Evolutionary conservation across 2,797 vertebrate species (phyloP).

Genomic region (Myotis vivesi): DNA sequence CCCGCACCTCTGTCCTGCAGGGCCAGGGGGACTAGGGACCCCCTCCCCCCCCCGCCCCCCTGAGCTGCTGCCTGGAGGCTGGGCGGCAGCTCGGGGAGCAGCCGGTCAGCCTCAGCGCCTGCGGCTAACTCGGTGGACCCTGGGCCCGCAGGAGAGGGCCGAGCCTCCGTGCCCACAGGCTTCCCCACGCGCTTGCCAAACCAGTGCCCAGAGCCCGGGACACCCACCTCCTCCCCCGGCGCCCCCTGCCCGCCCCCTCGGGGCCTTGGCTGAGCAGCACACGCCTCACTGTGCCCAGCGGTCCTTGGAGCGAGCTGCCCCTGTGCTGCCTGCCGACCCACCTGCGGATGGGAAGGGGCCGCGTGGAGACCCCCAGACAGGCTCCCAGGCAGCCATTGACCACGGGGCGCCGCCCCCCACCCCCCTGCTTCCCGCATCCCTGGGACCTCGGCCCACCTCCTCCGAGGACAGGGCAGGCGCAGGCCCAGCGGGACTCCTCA

Average conservation of each 20-base stretch:
- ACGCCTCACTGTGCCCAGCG: neutral
- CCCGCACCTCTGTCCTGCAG: neutral
- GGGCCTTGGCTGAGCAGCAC: neutral
- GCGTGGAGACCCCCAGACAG: too few relatives aligned
- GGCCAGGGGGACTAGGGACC: too few relatives aligned
- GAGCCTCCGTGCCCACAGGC: neutral
- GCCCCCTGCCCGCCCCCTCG: neutral
- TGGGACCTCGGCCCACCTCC: neutral
- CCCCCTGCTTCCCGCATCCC: neutral
- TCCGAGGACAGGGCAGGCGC: neutral
- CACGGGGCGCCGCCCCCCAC: accelerated
- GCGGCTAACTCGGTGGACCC: neutral
- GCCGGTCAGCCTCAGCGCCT: neutral
- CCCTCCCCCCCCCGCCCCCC: too few relatives aligned
- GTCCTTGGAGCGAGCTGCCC: neutral
- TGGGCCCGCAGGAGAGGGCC: neutral
- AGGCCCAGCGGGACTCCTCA: slow-evolving; percentile 81
- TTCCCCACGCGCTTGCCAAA: neutral
- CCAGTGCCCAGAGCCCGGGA: neutral
- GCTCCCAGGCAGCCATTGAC: neutral
- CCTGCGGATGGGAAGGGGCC: neutral
- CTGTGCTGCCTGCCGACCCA: neutral
- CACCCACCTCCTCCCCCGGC: neutral
- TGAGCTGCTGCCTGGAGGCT: neutral
- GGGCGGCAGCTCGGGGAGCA: neutral